Percentiles rank a stretch among this genome's conserved stretches.
Conservation (phyloP, 2,113 vertebrate genomes). For the Oryctolagus cuniculus region mOryCun1.1 NC_091443.1:89436001-89436500, state of each 20-base stretch:
- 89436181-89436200: too few relatives aligned
- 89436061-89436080: too few relatives aligned
- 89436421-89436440: background rate
- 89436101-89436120: too few relatives aligned
- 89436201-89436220: background rate
- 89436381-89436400: constrained; percentile 7
- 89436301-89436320: background rate
- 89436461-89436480: background rate
- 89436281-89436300: constrained; percentile 23
- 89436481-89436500: background rate
- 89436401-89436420: constrained; percentile 10
- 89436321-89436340: background rate
- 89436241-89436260: background rate
- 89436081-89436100: too few relatives aligned
- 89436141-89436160: too few relatives aligned
- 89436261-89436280: background rate
- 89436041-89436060: too few relatives aligned
- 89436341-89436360: background rate
- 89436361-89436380: background rate
- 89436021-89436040: too few relatives aligned
- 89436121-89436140: too few relatives aligned
- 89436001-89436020: too few relatives aligned
- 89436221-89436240: background rate
- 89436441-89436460: background rate
- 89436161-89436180: too few relatives aligned